Conservation (phyloP, 2,113 vertebrate species). For the Morone chrysops region DNA sequence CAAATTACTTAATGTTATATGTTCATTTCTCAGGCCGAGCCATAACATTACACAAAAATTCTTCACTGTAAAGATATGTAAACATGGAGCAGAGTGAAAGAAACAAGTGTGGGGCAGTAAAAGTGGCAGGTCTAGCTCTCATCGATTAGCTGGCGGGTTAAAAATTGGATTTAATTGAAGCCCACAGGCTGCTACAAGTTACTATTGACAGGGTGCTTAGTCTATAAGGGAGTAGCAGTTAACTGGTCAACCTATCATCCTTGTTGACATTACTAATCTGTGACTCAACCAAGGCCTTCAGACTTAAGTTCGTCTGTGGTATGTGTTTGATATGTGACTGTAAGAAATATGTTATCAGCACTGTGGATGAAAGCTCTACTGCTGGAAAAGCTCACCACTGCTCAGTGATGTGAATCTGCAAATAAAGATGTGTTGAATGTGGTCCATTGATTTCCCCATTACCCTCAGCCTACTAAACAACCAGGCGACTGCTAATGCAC, state of each 20-base stretch:
- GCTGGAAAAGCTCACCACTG: slow-evolving; percentile 27
- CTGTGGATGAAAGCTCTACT: background rate
- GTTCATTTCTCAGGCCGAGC: background rate
- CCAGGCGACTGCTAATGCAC: slow-evolving; percentile 82
- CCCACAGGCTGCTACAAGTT: slow-evolving; percentile 69
- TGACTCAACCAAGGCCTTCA: background rate
- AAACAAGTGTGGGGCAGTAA: slow-evolving; percentile 46
- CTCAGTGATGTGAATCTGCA: slow-evolving; percentile 1
- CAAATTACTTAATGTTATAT: background rate
- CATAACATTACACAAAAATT: background rate
- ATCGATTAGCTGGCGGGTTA: slow-evolving; percentile 69
- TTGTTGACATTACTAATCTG: background rate
- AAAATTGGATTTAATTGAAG: slow-evolving; percentile 70
- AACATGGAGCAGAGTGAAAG: background rate
- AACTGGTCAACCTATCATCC: slow-evolving; percentile 14
- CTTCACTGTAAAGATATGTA: background rate
- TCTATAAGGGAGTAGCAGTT: slow-evolving; percentile 27
- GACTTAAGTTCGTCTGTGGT: background rate
- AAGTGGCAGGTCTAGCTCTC: slow-evolving; percentile 52
- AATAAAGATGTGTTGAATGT: slow-evolving; percentile 70
- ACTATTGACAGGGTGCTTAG: slow-evolving; percentile 62
- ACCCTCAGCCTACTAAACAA: slow-evolving; percentile 84
- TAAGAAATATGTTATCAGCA: background rate
- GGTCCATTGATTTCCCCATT: slow-evolving; percentile 84
- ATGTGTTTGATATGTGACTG: background rate